These are phyloP conservation scores for Micropoecilia bifurca DNA, from an alignment of 2,797 vertebrate genomes.

Conservation along the genomic window DNA sequence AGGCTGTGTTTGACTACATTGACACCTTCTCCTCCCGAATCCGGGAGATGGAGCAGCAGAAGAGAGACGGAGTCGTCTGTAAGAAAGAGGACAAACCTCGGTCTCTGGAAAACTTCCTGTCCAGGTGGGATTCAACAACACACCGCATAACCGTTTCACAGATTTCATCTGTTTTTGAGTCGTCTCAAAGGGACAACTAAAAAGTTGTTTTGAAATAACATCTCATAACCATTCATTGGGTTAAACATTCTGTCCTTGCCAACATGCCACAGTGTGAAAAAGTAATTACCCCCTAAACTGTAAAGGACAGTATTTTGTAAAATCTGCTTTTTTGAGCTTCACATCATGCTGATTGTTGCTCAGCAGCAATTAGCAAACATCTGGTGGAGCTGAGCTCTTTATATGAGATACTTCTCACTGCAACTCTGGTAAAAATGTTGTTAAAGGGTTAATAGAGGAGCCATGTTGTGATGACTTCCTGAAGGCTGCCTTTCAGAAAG, in stretches of 20 bases:
- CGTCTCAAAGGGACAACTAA: neutral
- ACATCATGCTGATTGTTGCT: too few relatives aligned
- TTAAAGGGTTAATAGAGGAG: too few relatives aligned
- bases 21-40: slow-evolving; percentile 96
- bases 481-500: too few relatives aligned
- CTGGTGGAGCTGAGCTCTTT: too few relatives aligned
- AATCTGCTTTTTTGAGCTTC: too few relatives aligned
- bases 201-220: neutral
- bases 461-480: too few relatives aligned
- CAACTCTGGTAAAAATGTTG: too few relatives aligned
- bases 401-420: too few relatives aligned
- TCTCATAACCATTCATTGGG: neutral
- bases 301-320: too few relatives aligned
- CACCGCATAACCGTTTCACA: neutral
- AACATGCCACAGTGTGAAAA: neutral
- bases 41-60: slow-evolving; percentile 98
- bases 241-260: neutral
- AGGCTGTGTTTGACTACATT: slow-evolving; percentile 93
- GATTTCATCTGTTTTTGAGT: neutral
- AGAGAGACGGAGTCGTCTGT: slow-evolving; percentile 92
- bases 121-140: slow-evolving; percentile 82
- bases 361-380: too few relatives aligned
- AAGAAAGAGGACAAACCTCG: slow-evolving; percentile 96
- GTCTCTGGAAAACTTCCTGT: slow-evolving; percentile 96
- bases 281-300: neutral